These are phyloP conservation scores for Pheosia tremula DNA, from an alignment of 2,888 invertebrate species.

Conservation along the genomic window DNA sequence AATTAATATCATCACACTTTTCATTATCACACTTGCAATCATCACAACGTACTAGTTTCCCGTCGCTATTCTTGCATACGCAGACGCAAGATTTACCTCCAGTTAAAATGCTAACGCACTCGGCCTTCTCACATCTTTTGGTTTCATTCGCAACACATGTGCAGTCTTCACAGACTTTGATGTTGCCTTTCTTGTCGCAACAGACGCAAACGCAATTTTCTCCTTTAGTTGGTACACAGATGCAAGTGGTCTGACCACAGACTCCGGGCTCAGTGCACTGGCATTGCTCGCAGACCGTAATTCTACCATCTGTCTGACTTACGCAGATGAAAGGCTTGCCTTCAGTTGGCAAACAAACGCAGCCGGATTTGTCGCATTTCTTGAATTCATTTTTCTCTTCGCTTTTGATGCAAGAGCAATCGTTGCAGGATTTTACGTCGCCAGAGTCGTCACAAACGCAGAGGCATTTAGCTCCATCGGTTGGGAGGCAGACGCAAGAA, in stretches of 20 bases:
- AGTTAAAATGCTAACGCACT: conserved; percentile 32
- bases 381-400: conserved; percentile 26
- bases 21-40: conserved; percentile 33
- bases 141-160: conserved; percentile 12
- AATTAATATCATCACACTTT: conserved; percentile 23
- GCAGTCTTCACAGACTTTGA: conserved; percentile 26
- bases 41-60: conserved; percentile 29
- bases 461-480: conserved; percentile 30
- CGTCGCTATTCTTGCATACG: conserved; percentile 28
- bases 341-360: conserved; percentile 40
- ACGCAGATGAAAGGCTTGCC: conserved; percentile 45
- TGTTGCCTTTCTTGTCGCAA: conserved; percentile 33
- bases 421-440: conserved; percentile 37
- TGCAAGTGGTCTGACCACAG: conserved; percentile 19
- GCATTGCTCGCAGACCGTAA: conserved; percentile 22
- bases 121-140: conserved; percentile 20
- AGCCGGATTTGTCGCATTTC: conserved; percentile 37
- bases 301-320: conserved; percentile 36
- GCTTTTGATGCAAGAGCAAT: conserved; percentile 38
- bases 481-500: conserved; percentile 34
- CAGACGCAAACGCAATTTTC: conserved; percentile 30
- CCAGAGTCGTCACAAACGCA: conserved; percentile 47
- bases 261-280: conserved; percentile 22
- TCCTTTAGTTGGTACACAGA: conserved; percentile 26
- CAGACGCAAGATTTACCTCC: conserved; percentile 32